Percentiles rank a stretch among this genome's conserved stretches.
phyloP scores from a whole-genome alignment of 2,113 vertebrate genomes.

The Pedionomus torquatus region DNA sequence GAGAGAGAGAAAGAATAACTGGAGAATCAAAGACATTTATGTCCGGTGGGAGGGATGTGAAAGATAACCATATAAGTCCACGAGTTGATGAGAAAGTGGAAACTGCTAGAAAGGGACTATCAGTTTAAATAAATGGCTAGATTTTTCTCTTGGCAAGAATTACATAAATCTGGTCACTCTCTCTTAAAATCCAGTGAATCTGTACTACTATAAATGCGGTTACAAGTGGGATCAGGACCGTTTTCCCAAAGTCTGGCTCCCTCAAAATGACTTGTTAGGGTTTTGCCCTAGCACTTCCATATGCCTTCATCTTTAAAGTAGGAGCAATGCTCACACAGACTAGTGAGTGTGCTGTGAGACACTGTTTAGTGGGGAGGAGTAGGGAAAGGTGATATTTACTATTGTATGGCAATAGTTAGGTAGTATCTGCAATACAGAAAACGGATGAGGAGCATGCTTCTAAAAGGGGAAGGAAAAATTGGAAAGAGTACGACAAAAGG shows the following conservation, averaged over 20 bases:
- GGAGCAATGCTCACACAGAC: not conserved
- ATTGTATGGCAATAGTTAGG: not conserved
- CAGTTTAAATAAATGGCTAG: not conserved
- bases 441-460: not conserved
- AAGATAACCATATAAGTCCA: not conserved
- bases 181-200: not conserved
- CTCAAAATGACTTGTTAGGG: not conserved
- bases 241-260: not conserved
- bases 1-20: not conserved
- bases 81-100: not conserved
- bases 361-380: not conserved
- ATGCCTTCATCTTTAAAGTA: not conserved
- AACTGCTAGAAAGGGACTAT: not conserved
- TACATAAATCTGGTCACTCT: not conserved
- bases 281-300: not conserved
- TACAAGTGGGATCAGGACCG: not conserved
- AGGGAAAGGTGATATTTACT: not conserved
- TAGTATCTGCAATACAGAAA: not conserved
- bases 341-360: not conserved
- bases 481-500: not conserved
- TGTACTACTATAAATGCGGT: not conserved
- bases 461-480: not conserved
- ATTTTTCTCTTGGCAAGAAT: not conserved
- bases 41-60: not conserved
- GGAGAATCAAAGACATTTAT: not conserved